Conservation (phyloP, 2,797 vertebrate genomes). For the Heliangelus exortis region DNA sequence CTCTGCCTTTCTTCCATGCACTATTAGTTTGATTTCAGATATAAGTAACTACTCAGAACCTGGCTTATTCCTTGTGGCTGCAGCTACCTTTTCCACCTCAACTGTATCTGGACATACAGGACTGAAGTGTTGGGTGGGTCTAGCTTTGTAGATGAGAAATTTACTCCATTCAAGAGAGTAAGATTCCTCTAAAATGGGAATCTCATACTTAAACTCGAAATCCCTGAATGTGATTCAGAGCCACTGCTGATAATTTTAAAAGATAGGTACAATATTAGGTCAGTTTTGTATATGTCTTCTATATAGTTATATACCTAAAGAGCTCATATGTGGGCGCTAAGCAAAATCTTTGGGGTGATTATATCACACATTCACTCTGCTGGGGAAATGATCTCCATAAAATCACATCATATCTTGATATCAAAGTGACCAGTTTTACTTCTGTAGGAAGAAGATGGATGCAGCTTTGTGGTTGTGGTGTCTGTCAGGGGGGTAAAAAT, state of each 20-base stretch:
- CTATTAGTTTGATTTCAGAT: neutral
- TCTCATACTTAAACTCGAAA: neutral
- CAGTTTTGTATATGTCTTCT: neutral
- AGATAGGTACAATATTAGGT: neutral
- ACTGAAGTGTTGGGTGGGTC: neutral
- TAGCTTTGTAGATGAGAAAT: neutral
- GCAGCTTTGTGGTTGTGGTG: neutral
- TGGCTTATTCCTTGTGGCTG: neutral
- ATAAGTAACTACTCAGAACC: neutral
- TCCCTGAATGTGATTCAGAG: neutral
- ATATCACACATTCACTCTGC: neutral
- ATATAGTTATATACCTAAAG: neutral
- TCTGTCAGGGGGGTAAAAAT: neutral
- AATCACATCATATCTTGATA: neutral
- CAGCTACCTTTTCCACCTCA: neutral
- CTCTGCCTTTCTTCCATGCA: neutral
- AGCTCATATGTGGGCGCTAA: neutral
- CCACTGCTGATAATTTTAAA: neutral
- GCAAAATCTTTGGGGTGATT: neutral
- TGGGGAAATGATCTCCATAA: neutral
- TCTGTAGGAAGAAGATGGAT: neutral
- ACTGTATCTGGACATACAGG: neutral
- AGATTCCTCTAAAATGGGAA: neutral
- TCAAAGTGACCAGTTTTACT: neutral
- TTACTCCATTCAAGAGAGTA: neutral